Evolutionary conservation across 2,113 vertebrate species (phyloP).

Genomic region (Neotoma lepida): DNA sequence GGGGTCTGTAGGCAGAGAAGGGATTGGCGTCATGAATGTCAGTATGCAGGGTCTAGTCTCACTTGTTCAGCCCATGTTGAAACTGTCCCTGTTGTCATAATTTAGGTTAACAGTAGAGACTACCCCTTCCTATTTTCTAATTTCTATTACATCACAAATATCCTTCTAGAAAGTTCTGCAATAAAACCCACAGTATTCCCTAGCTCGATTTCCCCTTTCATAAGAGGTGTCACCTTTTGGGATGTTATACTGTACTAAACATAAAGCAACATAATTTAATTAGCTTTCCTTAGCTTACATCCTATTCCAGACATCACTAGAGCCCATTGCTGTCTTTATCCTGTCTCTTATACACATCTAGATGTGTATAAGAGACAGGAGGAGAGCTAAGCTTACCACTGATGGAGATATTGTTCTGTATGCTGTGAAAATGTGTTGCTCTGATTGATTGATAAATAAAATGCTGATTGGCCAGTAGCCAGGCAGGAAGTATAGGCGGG

Average conservation of each 20-base stretch:
- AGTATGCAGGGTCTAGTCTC: not conserved
- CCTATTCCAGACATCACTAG: not conserved
- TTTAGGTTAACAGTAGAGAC: not conserved
- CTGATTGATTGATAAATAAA: no score
- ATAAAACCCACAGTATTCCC: not conserved
- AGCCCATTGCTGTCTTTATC: no score
- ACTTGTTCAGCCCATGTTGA: not conserved
- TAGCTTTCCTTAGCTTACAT: not conserved
- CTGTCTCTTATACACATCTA: no score
- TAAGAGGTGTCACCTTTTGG: not conserved
- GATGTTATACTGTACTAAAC: not conserved
- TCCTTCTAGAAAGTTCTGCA: not conserved
- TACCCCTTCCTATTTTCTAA: not conserved
- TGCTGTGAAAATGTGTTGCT: no score
- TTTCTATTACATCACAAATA: not conserved
- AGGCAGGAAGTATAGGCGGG: no score
- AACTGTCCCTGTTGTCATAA: not conserved
- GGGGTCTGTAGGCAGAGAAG: not conserved
- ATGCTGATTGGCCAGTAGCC: no score
- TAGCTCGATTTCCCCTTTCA: not conserved
- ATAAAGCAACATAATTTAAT: not conserved
- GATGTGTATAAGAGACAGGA: no score
- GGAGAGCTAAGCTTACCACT: no score
- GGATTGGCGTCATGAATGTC: not conserved
- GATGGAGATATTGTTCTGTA: no score